Evolutionary conservation across 53 echinoderm and acorn worm species (phyloP), one percentile per base, ranked within the genome.

Genomic region (Hippasteria phrygiana): DNA sequence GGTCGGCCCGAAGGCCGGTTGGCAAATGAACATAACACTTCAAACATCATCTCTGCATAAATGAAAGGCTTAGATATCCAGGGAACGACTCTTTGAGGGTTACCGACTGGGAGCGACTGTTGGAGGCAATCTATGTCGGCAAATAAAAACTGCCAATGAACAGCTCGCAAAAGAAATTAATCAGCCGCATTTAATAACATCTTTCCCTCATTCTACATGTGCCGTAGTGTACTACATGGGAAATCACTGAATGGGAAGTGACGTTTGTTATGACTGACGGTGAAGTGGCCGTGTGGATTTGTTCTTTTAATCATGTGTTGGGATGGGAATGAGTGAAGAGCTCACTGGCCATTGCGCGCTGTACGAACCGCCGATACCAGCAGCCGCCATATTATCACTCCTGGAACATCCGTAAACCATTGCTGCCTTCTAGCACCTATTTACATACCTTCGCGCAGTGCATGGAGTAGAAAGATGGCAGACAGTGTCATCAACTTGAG

Each of bases 111-210:
- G 33, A 16, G 27, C 16, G 59, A n/a, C 26, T 29, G 34, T 35
- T 67, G 0, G 0, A 2, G 69, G 22, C 69, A 35, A 10, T 67
- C 69, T 35, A 67, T 2, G 27, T 18, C 14, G 69, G 27, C n/a
- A 18, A 18, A 18, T 8, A 29, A 9, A 36, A 67, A 67, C 5
- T 11, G 18, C 17, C 69, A 14, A 14, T 43, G 22, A 41, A 41
- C 73, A 5, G 22, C 73, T 73, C 73, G 22, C 26, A 16, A 13
- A 73, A 13, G 41, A 41, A 43, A 43, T 73, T 73, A 73, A 41
- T 73, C 73, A 43, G 43, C 17, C 43, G 43, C 42, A 73, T 73
- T 26, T 73, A 43, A 73, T 43, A 73, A 42, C 73, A n/a, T 73
- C 43, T 73, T 41, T 22, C 11, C 12, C 37, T 67, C 35, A 67